Base-by-base conservation (phyloP, 92 coral and sea anemone genomes). In the Palythoa grandis region DNA sequence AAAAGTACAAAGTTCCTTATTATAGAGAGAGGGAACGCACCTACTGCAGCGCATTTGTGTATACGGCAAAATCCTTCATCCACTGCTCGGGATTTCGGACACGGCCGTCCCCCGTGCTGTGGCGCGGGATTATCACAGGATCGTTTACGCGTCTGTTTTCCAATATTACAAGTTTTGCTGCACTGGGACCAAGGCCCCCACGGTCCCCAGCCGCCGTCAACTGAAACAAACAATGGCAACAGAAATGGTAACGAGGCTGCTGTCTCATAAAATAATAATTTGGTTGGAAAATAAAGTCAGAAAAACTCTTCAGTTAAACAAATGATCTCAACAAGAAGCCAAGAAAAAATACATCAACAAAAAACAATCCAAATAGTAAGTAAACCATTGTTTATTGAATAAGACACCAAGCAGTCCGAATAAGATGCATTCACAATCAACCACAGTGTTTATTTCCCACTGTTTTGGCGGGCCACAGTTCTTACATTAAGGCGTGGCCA, bases 121-220 rank as follows among this genome's bases (percentile, higher is more conserved):
- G 85, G 85, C 39, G 6, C 47, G 22, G 85, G 85, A 2, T 65
- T 66, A 35, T 80, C 22, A 24, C 85, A 80, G 11, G n/a, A 20
- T 35, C 85, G 85, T 1, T 47, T 40, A 24, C 85, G 85, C 13
- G 85, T 80, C 53, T 63, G 66, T 56, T 48, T 65, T 43, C 85
- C 85, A 11, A 80, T 35, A 25, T 39, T 74, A 47, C 85, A 80
- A 4, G 43, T 20, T 39, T 39, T 57, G 61, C 74, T 80, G 74
- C 85, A 80, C 38, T 48, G 11, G 47, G 85, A 80, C 85, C 85
- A 80, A 65, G 74, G 61, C 10, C 85, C 85, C 70, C 7, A 80
- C 17, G 48, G 74, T 17, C 85, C 85, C 85, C 85, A 80, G 13
- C 85, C 85, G 10, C 85, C 85, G 61, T 80, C 85, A 80, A 80